A percentile compares a stretch with the other conserved stretches of the same genome.
Evolutionary conservation across 2,888 invertebrate genomes (phyloP).

Genomic region (Meliscaeva auricollis): DNA sequence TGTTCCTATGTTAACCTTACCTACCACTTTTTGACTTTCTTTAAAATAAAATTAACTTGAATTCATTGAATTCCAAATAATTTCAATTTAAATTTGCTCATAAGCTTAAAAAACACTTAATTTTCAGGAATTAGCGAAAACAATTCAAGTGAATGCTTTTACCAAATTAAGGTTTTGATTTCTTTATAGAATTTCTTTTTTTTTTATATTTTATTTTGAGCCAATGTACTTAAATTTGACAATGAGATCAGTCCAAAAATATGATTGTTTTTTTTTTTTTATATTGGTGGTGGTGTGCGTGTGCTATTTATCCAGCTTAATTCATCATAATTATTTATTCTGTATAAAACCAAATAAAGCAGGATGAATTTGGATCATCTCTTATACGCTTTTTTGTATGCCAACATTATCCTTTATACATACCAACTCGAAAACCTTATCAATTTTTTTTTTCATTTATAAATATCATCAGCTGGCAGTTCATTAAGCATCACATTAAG

Average conservation of each 20-base stretch:
- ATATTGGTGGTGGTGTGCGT: slow-evolving; percentile 56
- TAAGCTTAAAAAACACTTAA: no score
- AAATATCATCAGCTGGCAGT: slow-evolving; percentile 31
- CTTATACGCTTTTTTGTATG: slow-evolving; percentile 6
- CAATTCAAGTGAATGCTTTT: no score
- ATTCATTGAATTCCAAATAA: no score
- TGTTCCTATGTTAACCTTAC: no score
- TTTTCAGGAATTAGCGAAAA: no score
- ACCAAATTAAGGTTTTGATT: no score
- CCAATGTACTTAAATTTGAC: no score
- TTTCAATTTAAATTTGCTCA: no score
- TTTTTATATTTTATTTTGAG: no score
- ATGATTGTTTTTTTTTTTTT: neutral
- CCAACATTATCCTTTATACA: neutral
- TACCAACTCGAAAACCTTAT: slow-evolving; percentile 38
- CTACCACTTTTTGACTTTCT: no score
- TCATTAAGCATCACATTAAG: slow-evolving; percentile 34
- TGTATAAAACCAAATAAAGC: slow-evolving; percentile 15
- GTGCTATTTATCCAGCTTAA: slow-evolving; percentile 53
- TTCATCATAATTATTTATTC: slow-evolving; percentile 25
- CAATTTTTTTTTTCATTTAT: slow-evolving; percentile 55
- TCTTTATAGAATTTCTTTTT: no score
- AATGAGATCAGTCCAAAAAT: slow-evolving; percentile 44
- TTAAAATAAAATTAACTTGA: no score
- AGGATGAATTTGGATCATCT: slow-evolving; percentile 40